Evolutionary conservation across 2,888 invertebrate genomes (phyloP).

Genomic region (Platynereis dumerilii): DNA sequence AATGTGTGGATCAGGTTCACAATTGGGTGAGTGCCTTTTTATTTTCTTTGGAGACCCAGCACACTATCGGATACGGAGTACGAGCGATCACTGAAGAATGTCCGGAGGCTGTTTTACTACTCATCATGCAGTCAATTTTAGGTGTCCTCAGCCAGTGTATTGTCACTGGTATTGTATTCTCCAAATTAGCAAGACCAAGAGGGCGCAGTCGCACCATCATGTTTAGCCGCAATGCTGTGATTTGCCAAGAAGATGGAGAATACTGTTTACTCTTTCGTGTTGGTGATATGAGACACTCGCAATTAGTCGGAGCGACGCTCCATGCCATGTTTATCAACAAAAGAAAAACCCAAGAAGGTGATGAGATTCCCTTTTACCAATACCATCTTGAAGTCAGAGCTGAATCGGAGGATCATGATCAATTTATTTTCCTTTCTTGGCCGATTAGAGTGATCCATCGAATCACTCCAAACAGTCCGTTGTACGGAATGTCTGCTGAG

Average conservation of each 20-base stretch:
- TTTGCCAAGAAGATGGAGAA: conserved; percentile 69
- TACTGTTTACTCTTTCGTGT: conserved; percentile 62
- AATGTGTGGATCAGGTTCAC: conserved; percentile 36
- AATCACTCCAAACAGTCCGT: conserved; percentile 31
- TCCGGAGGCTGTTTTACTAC: conserved; percentile 76
- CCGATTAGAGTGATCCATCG: conserved; percentile 84
- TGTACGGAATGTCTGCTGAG: conserved; percentile 35
- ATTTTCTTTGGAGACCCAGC: conserved; percentile 42
- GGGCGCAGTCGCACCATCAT: conserved; percentile 92
- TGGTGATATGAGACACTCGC: conserved; percentile 60
- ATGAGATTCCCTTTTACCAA: conserved; percentile 90
- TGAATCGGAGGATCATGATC: conserved; percentile 78
- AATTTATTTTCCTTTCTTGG: conserved; percentile 96
- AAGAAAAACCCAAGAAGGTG: conserved; percentile 90
- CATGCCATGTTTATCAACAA: conserved; percentile 91
- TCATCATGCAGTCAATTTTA: conserved; percentile 88
- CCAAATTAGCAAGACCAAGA: conserved; percentile 87
- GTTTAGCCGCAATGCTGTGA: conserved; percentile 88
- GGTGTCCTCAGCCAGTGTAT: conserved; percentile 80
- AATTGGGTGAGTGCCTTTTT: conserved; percentile 38
- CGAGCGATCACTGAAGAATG: conserved; percentile 35
- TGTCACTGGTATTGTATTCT: conserved; percentile 81
- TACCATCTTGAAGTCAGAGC: conserved; percentile 89
- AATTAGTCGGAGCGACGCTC: conserved; percentile 80
- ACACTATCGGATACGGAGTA: conserved; percentile 42